Conservation (phyloP, 2,888 invertebrate species). For the Laspeyria flexula region DNA sequence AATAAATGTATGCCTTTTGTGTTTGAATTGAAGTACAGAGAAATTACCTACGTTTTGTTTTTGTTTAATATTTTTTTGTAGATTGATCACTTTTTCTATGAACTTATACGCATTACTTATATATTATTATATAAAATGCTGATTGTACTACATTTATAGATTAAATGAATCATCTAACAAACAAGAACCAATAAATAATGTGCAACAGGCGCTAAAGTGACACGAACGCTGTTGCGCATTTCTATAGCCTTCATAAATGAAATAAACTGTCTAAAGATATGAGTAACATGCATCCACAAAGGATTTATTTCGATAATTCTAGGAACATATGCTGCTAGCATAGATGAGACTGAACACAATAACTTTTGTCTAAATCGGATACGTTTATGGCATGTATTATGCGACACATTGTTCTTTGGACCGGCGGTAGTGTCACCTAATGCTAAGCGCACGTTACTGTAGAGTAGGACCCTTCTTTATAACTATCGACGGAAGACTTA, state of each 20-base stretch:
- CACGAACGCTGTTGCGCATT: slow-evolving; percentile 33
- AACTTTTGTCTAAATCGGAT: slow-evolving; percentile 28
- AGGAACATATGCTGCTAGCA: slow-evolving; percentile 23
- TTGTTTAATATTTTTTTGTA: no score
- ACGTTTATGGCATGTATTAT: slow-evolving; percentile 19
- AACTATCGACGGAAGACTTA: no score
- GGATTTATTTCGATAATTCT: slow-evolving; percentile 41
- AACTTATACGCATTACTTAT: no score
- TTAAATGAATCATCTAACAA: slow-evolving; percentile 35
- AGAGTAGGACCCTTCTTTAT: background rate
- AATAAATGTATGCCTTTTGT: no score
- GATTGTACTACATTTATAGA: background rate
- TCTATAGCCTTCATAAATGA: slow-evolving; percentile 40
- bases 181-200: slow-evolving; percentile 27
- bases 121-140: no score
- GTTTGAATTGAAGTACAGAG: no score
- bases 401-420: background rate
- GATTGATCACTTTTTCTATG: no score
- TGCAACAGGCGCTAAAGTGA: slow-evolving; percentile 6
- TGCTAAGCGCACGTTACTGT: background rate
- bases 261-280: slow-evolving; percentile 41
- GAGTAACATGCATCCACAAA: slow-evolving; percentile 43
- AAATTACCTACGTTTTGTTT: no score
- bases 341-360: slow-evolving; percentile 29
- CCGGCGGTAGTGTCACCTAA: background rate